Conservation (phyloP, 2,113 vertebrate species). For the Holacanthus passer region DNA sequence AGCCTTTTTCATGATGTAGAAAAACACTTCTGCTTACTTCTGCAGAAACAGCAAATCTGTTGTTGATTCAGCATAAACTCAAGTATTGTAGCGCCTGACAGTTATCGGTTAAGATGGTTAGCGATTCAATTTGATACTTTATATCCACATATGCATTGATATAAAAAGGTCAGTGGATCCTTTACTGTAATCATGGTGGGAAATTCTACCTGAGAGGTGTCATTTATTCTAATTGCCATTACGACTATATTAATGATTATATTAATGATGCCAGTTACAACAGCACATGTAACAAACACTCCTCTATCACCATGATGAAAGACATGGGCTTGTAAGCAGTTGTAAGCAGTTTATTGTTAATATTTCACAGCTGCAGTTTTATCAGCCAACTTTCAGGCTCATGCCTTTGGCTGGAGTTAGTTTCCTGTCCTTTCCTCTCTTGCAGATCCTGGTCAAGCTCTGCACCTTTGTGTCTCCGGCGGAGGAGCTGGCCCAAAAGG, state of each 20-base stretch:
- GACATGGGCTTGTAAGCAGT: too few relatives aligned
- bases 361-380: neutral
- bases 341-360: too few relatives aligned
- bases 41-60: too few relatives aligned
- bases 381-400: neutral
- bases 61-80: neutral
- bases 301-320: neutral
- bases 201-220: neutral
- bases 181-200: neutral
- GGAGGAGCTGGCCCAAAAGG: constrained; percentile 97
- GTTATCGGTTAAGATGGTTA: neutral
- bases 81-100: neutral
- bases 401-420: neutral
- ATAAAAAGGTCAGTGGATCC: neutral
- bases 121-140: neutral
- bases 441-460: constrained; percentile 96
- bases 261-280: neutral
- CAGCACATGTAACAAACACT: neutral
- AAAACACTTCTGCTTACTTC: too few relatives aligned
- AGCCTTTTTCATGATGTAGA: too few relatives aligned
- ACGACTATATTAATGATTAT: neutral
- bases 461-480: constrained; percentile 98
- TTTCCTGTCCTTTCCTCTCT: neutral
- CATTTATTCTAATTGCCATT: neutral
- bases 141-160: neutral